phyloP scores from a whole-genome alignment of 1,140 invertebrate species.

The Hestina assimilis region DNA sequence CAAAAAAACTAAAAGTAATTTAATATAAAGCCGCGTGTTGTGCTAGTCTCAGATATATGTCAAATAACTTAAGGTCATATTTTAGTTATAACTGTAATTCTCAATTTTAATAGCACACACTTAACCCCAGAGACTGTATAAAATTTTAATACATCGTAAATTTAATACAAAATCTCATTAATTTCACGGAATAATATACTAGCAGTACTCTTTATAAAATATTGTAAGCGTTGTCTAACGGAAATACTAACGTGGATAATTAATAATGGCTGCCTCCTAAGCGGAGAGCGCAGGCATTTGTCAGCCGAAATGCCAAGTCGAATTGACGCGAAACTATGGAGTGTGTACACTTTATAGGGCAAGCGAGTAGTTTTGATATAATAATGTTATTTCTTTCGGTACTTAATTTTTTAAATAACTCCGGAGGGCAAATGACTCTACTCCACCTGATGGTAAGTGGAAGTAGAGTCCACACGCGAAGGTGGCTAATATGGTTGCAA shows the following conservation, averaged over 20 bases:
- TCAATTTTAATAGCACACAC: neutral
- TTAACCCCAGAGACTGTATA: neutral
- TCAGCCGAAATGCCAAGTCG: constrained; percentile 68
- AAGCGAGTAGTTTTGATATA: constrained; percentile 40
- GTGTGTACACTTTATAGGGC: constrained; percentile 33
- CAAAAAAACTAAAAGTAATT: no score
- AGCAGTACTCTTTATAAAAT: neutral
- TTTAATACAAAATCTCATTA: constrained; percentile 4
- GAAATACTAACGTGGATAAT: constrained; percentile 16
- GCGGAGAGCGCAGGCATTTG: constrained; percentile 51
- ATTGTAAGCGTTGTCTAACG: constrained; percentile 16
- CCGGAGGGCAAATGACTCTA: no score
- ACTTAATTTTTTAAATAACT: neutral
- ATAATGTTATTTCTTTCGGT: neutral
- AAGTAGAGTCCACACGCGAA: no score
- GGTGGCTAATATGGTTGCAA: no score
- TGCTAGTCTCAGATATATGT: no score
- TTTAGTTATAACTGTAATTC: no score
- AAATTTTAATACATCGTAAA: neutral
- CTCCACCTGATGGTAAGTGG: no score
- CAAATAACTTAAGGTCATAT: no score
- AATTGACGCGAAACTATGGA: constrained; percentile 59
- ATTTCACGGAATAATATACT: constrained; percentile 5
- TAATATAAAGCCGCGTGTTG: no score
- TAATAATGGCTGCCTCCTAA: constrained; percentile 37